Evolutionary conservation across 2,888 invertebrate genomes (phyloP).

Genomic region (Hypselothyrea guttata): DNA sequence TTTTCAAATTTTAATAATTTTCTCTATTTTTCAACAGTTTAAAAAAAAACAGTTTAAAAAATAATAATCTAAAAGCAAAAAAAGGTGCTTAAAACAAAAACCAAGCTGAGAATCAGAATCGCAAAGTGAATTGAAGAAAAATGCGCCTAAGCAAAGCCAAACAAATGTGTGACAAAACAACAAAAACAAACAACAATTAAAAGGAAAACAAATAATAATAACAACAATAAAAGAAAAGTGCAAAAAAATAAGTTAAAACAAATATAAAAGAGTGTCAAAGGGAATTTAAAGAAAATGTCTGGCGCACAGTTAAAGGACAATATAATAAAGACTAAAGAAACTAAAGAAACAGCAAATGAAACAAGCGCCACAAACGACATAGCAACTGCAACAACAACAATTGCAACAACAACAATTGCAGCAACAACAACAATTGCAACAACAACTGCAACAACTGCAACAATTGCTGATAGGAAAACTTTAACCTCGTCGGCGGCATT

Average conservation of each 20-base stretch:
- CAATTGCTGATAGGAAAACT: conserved; percentile 43
- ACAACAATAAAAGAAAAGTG: conserved; percentile 37
- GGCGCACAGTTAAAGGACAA: conserved; percentile 41
- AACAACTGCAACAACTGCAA: conserved; percentile 23
- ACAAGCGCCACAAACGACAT: conserved; percentile 4
- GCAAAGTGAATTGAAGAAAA: conserved; percentile 14
- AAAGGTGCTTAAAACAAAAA: no score
- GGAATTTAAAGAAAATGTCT: conserved; percentile 51
- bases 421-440: conserved; percentile 8
- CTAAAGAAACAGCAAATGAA: conserved; percentile 16
- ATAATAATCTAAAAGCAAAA: no score
- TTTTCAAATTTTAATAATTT: no score
- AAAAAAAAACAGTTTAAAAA: no score
- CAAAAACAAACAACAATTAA: conserved; percentile 27
- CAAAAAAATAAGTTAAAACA: conserved; percentile 28
- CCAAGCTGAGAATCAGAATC: background rate
- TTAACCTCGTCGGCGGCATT: conserved; percentile 60
- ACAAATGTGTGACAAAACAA: conserved; percentile 33
- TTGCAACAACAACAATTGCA: conserved; percentile 7
- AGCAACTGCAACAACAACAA: conserved; percentile 9
- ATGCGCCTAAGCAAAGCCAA: conserved; percentile 27
- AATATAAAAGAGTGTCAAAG: conserved; percentile 11
- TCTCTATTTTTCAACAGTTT: no score
- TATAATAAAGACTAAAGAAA: conserved; percentile 41
- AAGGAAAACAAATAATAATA: conserved; percentile 23